Percentiles rank a stretch among this genome's conserved stretches.
These are phyloP conservation scores for Synanthedon formicaeformis DNA, from an alignment of 2,888 invertebrate genomes.

Conservation along the genomic window DNA sequence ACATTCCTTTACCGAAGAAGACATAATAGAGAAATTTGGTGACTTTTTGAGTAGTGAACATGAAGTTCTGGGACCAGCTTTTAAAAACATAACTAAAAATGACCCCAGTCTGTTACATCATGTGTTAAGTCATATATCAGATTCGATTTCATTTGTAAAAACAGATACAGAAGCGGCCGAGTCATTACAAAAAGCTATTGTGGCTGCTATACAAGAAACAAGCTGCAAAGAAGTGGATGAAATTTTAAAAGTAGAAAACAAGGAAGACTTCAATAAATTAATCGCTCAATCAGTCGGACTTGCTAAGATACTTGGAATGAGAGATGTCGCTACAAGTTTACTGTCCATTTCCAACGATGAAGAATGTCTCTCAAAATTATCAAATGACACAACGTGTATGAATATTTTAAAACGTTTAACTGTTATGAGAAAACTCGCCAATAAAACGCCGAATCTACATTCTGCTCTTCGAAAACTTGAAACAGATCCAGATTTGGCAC, in stretches of 20 bases:
- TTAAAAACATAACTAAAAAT: constrained; percentile 74
- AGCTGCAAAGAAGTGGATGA: constrained; percentile 71
- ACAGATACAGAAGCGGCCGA: constrained; percentile 76
- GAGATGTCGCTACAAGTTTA: constrained; percentile 71
- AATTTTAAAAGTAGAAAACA: constrained; percentile 41
- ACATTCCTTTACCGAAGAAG: constrained; percentile 64
- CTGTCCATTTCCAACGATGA: constrained; percentile 66
- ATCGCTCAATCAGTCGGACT: constrained; percentile 76
- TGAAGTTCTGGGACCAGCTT: constrained; percentile 72
- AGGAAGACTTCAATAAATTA: constrained; percentile 51
- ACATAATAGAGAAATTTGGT: constrained; percentile 73
- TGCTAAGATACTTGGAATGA: constrained; percentile 77
- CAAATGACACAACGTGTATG: constrained; percentile 70
- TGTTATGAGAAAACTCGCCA: constrained; percentile 79
- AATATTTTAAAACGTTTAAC: constrained; percentile 77
- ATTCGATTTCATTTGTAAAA: constrained; percentile 70
- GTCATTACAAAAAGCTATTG: constrained; percentile 76
- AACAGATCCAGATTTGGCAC: constrained; percentile 75
- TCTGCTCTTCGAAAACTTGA: constrained; percentile 74
- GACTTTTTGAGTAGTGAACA: constrained; percentile 74
- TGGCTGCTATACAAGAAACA: constrained; percentile 73
- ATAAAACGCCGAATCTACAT: constrained; percentile 73
- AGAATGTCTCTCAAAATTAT: constrained; percentile 66
- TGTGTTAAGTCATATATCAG: constrained; percentile 72
- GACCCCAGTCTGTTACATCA: constrained; percentile 72